Evolutionary conservation across 1,140 invertebrate genomes (phyloP).

Genomic region (Laodelphax striatellus): DNA sequence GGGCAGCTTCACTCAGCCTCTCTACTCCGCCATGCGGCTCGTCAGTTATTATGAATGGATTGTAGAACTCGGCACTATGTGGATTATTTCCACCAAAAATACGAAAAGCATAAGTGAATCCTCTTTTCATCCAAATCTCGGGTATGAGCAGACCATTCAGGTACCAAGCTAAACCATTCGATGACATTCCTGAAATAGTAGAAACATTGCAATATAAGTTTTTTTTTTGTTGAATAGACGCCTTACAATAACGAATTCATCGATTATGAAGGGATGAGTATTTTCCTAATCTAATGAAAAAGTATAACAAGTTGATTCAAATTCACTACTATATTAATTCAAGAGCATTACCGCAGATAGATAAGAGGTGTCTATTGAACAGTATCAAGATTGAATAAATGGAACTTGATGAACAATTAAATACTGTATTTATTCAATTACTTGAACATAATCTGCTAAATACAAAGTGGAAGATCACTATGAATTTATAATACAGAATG

Average conservation of each 20-base stretch:
- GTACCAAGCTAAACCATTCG: constrained; percentile 58
- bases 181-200: constrained; percentile 36
- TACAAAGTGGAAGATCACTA: too few species aligned
- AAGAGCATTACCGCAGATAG: too few species aligned
- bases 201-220: neutral
- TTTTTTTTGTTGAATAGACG: too few species aligned
- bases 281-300: neutral
- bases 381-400: too few species aligned
- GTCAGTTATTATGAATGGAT: constrained; percentile 85
- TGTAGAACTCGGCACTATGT: constrained; percentile 74
- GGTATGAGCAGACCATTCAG: constrained; percentile 80
- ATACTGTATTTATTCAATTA: too few species aligned
- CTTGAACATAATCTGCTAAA: too few species aligned
- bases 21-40: constrained; percentile 74
- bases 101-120: constrained; percentile 69
- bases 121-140: constrained; percentile 75
- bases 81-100: constrained; percentile 76
- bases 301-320: too few species aligned
- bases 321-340: too few species aligned
- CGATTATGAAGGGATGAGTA: neutral
- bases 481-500: too few species aligned
- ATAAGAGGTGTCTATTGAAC: too few species aligned
- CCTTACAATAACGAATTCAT: too few species aligned
- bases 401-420: too few species aligned
- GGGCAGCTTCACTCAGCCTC: constrained; percentile 53